Evolutionary conservation across 2,113 vertebrate species (phyloP).

Genomic region (Aegotheles bennettii): DNA sequence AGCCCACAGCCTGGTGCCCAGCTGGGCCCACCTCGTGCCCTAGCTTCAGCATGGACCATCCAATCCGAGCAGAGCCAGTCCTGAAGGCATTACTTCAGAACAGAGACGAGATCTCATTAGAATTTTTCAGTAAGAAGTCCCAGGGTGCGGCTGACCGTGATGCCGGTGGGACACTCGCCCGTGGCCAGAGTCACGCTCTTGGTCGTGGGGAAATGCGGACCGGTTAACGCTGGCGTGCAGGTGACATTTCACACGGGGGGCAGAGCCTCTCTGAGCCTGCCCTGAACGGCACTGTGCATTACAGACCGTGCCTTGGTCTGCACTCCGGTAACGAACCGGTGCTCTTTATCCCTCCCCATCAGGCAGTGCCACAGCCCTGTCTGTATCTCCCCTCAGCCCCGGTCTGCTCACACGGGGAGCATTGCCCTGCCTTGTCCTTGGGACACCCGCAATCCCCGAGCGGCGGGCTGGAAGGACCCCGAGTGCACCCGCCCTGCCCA

Average conservation of each 20-base stretch:
- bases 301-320: background rate
- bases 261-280: background rate
- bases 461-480: background rate
- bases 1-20: background rate
- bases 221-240: fast-evolving
- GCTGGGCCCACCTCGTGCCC: background rate
- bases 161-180: background rate
- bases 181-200: fast-evolving
- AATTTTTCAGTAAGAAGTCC: background rate
- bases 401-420: background rate
- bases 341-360: background rate
- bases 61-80: background rate
- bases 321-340: fast-evolving
- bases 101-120: background rate
- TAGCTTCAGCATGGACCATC: background rate
- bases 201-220: background rate
- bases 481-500: background rate
- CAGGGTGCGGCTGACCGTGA: background rate
- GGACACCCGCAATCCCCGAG: too few relatives aligned
- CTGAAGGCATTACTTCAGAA: background rate
- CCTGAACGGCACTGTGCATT: background rate
- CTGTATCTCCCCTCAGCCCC: background rate
- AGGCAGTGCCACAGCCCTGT: background rate
- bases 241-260: background rate
- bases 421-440: too few relatives aligned